Conservation (phyloP, 92 coral and sea anemone genomes). For the Pocillopora meandrina region DNA sequence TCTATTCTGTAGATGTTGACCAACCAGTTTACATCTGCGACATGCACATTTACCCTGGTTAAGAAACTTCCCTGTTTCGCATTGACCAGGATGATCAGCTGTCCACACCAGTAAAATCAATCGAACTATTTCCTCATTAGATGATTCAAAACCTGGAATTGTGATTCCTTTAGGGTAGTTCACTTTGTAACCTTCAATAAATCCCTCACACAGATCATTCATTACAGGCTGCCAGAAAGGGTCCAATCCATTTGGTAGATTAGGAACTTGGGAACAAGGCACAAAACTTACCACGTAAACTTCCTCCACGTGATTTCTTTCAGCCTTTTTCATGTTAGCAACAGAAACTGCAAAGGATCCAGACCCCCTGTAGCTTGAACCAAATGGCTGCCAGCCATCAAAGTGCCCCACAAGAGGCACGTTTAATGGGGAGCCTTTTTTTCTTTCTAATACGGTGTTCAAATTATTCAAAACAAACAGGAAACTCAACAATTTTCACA, state of each 20-base stretch:
- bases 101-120: slow-evolving; percentile 54
- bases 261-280: slow-evolving; percentile 59
- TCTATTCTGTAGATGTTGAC: slow-evolving; percentile 50
- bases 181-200: slow-evolving; percentile 42
- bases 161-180: slow-evolving; percentile 40
- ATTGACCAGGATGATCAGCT: slow-evolving; percentile 76
- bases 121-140: slow-evolving; percentile 31
- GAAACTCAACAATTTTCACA: slow-evolving; percentile 39
- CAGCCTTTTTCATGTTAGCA: slow-evolving; percentile 59
- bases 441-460: slow-evolving; percentile 16
- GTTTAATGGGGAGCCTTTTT: slow-evolving; percentile 50
- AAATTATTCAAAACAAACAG: slow-evolving; percentile 39
- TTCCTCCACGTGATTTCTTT: slow-evolving; percentile 62
- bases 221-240: slow-evolving; percentile 63
- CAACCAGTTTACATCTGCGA: slow-evolving; percentile 61
- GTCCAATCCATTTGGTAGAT: slow-evolving; percentile 51
- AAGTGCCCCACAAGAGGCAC: slow-evolving; percentile 56
- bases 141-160: slow-evolving; percentile 17
- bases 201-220: slow-evolving; percentile 50
- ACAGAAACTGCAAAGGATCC: slow-evolving; percentile 54
- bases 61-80: slow-evolving; percentile 65
- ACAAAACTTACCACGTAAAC: slow-evolving; percentile 65
- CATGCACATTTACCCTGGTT: slow-evolving; percentile 76
- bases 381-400: slow-evolving; percentile 89
- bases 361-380: slow-evolving; percentile 62